Evolutionary conservation across 2,797 vertebrate genomes (phyloP).

Genomic region (Lophotriccus pileatus): DNA sequence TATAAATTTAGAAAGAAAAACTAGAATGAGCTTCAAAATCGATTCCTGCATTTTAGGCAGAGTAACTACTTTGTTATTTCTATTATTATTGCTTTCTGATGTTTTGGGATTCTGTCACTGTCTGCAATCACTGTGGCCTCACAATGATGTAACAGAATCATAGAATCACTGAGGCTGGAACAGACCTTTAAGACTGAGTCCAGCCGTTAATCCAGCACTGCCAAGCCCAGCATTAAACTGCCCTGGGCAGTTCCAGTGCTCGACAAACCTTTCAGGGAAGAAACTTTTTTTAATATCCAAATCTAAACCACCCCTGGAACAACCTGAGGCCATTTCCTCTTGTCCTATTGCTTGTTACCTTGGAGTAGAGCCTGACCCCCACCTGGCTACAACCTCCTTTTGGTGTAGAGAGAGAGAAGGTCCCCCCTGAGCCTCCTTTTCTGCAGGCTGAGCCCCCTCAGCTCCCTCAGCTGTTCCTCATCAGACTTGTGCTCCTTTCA

Average conservation of each 20-base stretch:
- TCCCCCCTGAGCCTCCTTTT: background rate
- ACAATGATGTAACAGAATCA: background rate
- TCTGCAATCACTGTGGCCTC: background rate
- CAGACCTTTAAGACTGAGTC: background rate
- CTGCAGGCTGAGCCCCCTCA: background rate
- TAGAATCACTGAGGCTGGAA: background rate
- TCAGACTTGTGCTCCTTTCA: background rate
- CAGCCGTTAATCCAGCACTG: background rate
- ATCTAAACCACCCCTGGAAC: background rate
- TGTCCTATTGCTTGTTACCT: background rate
- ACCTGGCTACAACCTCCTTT: background rate
- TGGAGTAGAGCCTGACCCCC: background rate
- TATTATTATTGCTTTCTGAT: background rate
- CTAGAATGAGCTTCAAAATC: background rate
- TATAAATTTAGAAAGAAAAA: conserved; percentile 9
- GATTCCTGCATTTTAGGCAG: conserved; percentile 1
- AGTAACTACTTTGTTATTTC: background rate
- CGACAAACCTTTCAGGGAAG: background rate
- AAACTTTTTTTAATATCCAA: background rate
- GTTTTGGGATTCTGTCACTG: background rate
- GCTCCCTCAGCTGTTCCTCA: background rate
- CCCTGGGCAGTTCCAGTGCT: background rate
- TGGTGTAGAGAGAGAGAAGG: background rate
- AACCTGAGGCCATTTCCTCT: background rate
- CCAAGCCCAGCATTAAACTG: background rate